A percentile compares a stretch with the other conserved stretches of the same genome.
Conservation (phyloP, 2,797 vertebrate species). For the Enteromius thamalakanensis region DNA sequence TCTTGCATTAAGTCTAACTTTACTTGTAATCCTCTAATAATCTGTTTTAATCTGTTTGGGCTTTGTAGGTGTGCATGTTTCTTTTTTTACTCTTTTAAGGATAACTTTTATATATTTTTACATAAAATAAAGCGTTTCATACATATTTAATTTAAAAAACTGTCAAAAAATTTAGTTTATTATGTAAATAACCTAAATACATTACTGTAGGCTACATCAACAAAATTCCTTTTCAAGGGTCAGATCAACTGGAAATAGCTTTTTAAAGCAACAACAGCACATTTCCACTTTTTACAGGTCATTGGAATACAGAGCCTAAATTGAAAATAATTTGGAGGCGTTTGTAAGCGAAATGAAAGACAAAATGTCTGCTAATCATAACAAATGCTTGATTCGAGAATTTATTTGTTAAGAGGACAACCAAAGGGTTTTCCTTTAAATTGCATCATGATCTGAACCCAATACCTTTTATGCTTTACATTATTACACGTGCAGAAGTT, state of each 20-base stretch:
- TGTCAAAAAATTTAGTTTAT: background rate
- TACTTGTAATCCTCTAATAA: constrained; percentile 64
- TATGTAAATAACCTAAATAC: background rate
- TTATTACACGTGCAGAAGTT: background rate
- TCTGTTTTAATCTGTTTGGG: constrained; percentile 71
- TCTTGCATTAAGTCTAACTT: constrained; percentile 64
- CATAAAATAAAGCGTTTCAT: background rate
- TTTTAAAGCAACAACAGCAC: background rate
- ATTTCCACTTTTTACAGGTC: background rate
- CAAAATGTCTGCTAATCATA: background rate
- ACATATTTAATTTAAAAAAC: background rate
- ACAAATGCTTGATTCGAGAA: background rate
- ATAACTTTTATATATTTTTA: background rate
- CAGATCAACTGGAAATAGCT: background rate
- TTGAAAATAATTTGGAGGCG: background rate
- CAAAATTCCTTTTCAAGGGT: background rate
- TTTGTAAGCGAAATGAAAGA: background rate
- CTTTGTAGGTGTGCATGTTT: constrained; percentile 68
- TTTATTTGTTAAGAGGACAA: background rate
- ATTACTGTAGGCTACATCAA: background rate
- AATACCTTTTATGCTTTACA: background rate
- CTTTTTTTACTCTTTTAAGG: background rate
- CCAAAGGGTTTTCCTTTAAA: background rate
- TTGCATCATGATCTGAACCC: background rate
- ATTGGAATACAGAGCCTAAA: background rate